These are phyloP conservation scores for Heliangelus exortis DNA, from an alignment of 2,797 vertebrate species.

Conservation along the genomic window DNA sequence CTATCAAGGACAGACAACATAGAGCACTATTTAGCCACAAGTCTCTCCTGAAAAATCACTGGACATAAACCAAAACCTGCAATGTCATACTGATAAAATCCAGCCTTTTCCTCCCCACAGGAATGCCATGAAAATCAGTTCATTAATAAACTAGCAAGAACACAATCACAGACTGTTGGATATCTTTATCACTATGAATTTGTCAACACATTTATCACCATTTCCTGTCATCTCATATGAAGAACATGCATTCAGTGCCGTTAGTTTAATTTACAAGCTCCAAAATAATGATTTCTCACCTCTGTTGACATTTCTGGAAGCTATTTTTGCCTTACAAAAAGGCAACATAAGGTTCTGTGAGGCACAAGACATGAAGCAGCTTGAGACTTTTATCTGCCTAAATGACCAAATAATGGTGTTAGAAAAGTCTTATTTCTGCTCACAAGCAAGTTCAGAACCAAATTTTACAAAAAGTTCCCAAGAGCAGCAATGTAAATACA, in stretches of 20 bases:
- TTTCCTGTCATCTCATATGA: slow-evolving; percentile 21
- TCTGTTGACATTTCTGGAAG: background rate
- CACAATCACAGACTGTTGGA: background rate
- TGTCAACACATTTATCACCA: background rate
- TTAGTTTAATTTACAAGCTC: slow-evolving; percentile 17
- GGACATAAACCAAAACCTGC: background rate
- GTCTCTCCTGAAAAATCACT: background rate
- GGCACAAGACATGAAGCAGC: background rate
- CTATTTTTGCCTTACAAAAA: slow-evolving; percentile 27
- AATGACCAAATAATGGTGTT: slow-evolving; percentile 24
- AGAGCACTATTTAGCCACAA: background rate
- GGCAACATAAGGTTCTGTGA: background rate
- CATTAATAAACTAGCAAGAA: background rate
- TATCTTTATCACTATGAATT: background rate
- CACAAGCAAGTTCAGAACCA: background rate
- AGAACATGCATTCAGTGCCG: background rate
- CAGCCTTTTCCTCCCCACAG: background rate
- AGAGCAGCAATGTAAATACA: background rate
- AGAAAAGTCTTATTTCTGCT: slow-evolving; percentile 14
- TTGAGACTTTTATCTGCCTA: slow-evolving; percentile 45
- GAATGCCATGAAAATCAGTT: background rate
- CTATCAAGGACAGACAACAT: background rate
- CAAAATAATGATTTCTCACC: slow-evolving; percentile 23
- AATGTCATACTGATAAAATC: background rate
- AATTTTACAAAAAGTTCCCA: background rate